Percentiles rank a stretch among this genome's conserved stretches.
phyloP scores from a whole-genome alignment of 2,888 invertebrate genomes.

The Brachypterus glaber region DNA sequence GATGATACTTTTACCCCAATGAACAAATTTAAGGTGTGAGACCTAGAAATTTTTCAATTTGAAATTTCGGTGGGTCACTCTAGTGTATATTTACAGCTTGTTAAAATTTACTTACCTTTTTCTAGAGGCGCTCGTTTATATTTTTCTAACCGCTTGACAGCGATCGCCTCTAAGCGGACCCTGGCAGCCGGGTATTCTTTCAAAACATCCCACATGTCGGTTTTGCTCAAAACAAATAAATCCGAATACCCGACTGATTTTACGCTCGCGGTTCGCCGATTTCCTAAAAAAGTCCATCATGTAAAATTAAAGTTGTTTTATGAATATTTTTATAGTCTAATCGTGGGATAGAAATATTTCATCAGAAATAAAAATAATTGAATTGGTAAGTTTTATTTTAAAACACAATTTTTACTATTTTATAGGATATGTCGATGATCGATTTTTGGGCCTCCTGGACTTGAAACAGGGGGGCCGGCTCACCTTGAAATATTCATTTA shows the following conservation, averaged over 20 bases:
- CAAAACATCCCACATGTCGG: constrained; percentile 99
- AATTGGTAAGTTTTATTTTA: too few relatives aligned
- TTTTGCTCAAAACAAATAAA: constrained; percentile 96
- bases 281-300: constrained; percentile 55
- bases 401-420: too few relatives aligned
- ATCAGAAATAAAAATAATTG: too few relatives aligned
- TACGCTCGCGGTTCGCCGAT: constrained; percentile 95
- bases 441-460: too few relatives aligned
- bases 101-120: constrained; percentile 73
- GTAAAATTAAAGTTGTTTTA: background rate
- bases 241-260: constrained; percentile 98
- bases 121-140: constrained; percentile 91
- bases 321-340: background rate
- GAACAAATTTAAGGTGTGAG: too few relatives aligned
- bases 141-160: constrained; percentile 94
- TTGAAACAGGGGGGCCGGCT: too few relatives aligned
- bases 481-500: too few relatives aligned
- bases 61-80: too few relatives aligned
- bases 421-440: too few relatives aligned
- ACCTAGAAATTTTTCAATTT: too few relatives aligned
- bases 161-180: constrained; percentile 91
- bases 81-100: too few relatives aligned
- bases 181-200: constrained; percentile 92
- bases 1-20: too few relatives aligned
- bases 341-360: background rate